Evolutionary conservation across 1,140 invertebrate species (phyloP).

Genomic region (Bombus terrestris): DNA sequence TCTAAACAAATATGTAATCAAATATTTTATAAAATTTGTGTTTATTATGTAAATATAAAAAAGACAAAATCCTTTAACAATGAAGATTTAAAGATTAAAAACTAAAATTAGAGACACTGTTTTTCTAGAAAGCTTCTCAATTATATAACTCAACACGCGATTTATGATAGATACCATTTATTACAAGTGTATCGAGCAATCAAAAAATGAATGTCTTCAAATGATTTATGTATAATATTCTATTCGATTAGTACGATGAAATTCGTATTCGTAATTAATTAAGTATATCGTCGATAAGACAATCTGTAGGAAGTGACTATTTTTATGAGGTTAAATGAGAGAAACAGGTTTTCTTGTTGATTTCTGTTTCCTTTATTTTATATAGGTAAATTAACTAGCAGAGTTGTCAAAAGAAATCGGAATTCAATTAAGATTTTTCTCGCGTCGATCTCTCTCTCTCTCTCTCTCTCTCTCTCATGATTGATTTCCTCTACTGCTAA

Average conservation of each 20-base stretch:
- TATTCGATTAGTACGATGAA: slow-evolving; percentile 13
- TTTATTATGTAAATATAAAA: too few species aligned
- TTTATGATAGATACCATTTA: not conserved
- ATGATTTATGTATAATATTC: not conserved
- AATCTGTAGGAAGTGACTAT: not conserved
- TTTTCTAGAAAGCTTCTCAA: too few species aligned
- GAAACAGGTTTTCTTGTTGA: slow-evolving; percentile 14
- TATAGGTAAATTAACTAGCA: not conserved
- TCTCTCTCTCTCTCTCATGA: not conserved
- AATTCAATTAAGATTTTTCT: slow-evolving; percentile 13
- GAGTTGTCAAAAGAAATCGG: not conserved
- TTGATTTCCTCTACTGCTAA: not conserved
- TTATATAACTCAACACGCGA: too few species aligned
- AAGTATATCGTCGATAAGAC: not conserved
- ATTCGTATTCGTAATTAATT: slow-evolving; percentile 15
- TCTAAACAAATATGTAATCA: too few species aligned
- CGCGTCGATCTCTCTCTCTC: not conserved
- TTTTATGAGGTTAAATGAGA: not conserved
- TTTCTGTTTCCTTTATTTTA: not conserved
- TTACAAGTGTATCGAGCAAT: not conserved
- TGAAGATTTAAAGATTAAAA: too few species aligned
- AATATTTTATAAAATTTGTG: too few species aligned
- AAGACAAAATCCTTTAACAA: too few species aligned
- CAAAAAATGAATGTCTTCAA: not conserved
- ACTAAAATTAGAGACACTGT: too few species aligned